Base-by-base conservation (phyloP, 2,888 invertebrate genomes). In the Deroplatys truncata region DNA sequence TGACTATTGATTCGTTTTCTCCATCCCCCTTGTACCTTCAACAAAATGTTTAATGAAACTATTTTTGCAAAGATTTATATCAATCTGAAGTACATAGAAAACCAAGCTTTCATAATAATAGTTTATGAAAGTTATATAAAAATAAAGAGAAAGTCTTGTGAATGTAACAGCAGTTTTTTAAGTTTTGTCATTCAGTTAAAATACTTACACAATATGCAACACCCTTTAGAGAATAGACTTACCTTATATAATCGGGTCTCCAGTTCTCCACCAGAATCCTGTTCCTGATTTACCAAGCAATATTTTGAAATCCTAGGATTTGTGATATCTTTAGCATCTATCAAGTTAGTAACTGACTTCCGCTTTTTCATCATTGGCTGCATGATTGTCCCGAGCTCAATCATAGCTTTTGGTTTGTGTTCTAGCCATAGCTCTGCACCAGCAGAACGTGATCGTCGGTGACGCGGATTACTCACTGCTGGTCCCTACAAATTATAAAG, bases 241-340 rank as follows among this genome's bases (percentile, higher is more conserved):
- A 96, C 96, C 95, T 98, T 99, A 93, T 97, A 98, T 28, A 99
- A 93, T 92, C 97, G 97, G 0, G 99, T 99, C 93, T 98, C 98
- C 4, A 99, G 94, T 92, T 98, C 98, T 0, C 99, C 99, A 92
- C 97, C 97, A 0, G 97, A 96, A 93, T 98, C 98, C 29, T 97
- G 96, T 92, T 98, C 98, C 93, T 99, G 99, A 0, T 98, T 97
- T 28, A 98, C 96, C 0, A 99, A 95, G 91, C 98, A 97, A 93
- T 99, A 99, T 92, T 98, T 98, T 0, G 97, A 96, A 91, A 95
- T 96, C 92, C 96, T 96, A 0, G 94, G 93, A 92, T 96, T 95
- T 0, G 96, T 95, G 15, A 98, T 95, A 95, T 94, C 96, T 91
- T 97, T 97, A 0, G 97, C 96, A 91, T 96, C 96, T 0, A 96